phyloP scores from a whole-genome alignment of 2,888 invertebrate species.

The Hartigia nigra region DNA sequence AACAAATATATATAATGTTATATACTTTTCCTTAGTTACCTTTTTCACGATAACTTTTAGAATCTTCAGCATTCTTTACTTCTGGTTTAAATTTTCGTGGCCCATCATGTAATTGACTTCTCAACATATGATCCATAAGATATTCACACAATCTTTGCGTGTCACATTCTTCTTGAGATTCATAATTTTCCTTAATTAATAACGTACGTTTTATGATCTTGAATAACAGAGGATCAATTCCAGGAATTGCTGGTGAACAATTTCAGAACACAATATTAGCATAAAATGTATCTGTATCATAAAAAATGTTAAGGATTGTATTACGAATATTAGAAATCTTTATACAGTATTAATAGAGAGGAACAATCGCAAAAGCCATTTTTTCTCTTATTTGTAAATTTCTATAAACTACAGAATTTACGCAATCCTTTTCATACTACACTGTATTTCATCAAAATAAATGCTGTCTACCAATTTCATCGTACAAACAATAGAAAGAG shows the following conservation, averaged over 20 bases:
- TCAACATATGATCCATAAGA: slow-evolving; percentile 54
- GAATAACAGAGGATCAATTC: too few relatives aligned
- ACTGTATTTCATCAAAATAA: too few relatives aligned
- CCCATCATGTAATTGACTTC: slow-evolving; percentile 55
- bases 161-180: slow-evolving; percentile 56
- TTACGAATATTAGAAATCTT: background rate
- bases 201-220: slow-evolving; percentile 53
- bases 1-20: too few relatives aligned
- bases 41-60: slow-evolving; percentile 55
- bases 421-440: too few relatives aligned
- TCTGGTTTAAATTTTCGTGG: slow-evolving; percentile 51
- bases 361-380: too few relatives aligned
- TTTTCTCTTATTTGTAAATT: too few relatives aligned
- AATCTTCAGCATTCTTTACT: slow-evolving; percentile 54
- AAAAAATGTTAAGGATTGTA: background rate
- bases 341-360: too few relatives aligned
- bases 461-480: too few relatives aligned
- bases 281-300: background rate
- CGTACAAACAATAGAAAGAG: too few relatives aligned
- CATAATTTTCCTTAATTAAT: slow-evolving; percentile 50
- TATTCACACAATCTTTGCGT: slow-evolving; percentile 59
- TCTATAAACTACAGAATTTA: too few relatives aligned
- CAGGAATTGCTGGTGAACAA: too few relatives aligned
- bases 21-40: slow-evolving; percentile 39
- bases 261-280: background rate